These are phyloP conservation scores for Rhadinocentrus ornatus DNA, from an alignment of 2,797 vertebrate species.

Conservation along the genomic window DNA sequence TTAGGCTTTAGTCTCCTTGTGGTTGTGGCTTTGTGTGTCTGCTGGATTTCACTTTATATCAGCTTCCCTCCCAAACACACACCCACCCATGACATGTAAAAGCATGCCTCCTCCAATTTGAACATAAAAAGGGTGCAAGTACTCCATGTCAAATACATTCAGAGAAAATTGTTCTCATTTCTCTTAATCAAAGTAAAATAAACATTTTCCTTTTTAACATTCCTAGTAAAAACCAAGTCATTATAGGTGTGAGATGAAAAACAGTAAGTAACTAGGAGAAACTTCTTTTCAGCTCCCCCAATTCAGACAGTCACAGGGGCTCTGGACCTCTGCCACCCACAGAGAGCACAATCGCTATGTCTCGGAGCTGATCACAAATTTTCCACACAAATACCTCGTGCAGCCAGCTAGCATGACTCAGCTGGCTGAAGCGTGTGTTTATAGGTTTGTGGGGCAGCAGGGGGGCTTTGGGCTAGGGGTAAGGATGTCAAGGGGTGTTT, in stretches of 20 bases:
- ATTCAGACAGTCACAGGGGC: not conserved
- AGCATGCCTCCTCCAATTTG: conserved; percentile 33
- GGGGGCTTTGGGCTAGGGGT: not conserved
- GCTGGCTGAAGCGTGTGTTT: conserved; percentile 37
- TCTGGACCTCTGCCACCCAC: conserved; percentile 45
- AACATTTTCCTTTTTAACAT: conserved; percentile 8
- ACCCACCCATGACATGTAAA: conserved; percentile 32
- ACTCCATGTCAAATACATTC: not conserved
- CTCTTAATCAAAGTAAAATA: not conserved
- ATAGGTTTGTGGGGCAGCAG: not conserved
- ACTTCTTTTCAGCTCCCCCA: not conserved
- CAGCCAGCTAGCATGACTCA: conserved; percentile 68
- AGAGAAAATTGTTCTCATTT: not conserved
- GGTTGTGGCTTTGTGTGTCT: not conserved
- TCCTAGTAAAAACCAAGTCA: not conserved
- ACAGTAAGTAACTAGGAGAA: not conserved
- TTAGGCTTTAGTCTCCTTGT: not conserved
- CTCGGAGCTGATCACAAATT: conserved; percentile 48
- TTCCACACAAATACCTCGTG: conserved; percentile 41
- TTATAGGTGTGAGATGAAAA: conserved; percentile 13
- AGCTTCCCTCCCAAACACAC: conserved; percentile 22
- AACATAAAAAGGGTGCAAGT: conserved; percentile 13
- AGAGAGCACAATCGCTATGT: conserved; percentile 35
- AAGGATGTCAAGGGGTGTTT: conserved; percentile 1
- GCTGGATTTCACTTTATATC: not conserved